phyloP scores from a whole-genome alignment of 2,113 vertebrate genomes.

The Saguinus midas region DNA sequence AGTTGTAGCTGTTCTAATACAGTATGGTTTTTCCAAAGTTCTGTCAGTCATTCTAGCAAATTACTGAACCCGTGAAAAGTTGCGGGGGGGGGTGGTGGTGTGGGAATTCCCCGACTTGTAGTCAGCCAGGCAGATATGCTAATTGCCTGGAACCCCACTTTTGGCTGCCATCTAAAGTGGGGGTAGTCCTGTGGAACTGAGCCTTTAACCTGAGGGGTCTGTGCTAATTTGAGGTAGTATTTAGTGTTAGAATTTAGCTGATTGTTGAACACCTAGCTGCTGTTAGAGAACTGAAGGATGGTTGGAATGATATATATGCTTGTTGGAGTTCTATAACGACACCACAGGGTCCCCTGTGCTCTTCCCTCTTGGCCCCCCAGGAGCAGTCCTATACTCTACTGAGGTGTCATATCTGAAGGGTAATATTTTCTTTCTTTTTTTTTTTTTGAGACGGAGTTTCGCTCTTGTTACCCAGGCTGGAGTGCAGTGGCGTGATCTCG shows the following conservation, averaged over 20 bases:
- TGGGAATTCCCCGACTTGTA: not conserved
- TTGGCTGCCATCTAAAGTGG: not conserved
- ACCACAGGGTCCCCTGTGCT: not conserved
- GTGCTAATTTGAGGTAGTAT: not conserved
- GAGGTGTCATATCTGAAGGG: accelerated
- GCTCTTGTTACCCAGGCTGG: too few relatives aligned
- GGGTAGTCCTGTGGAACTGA: not conserved
- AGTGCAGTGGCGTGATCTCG: too few relatives aligned
- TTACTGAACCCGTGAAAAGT: not conserved
- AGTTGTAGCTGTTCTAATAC: not conserved
- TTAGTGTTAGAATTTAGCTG: not conserved
- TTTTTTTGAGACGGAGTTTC: too few relatives aligned
- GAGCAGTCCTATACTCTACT: not conserved
- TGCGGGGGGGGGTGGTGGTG: not conserved
- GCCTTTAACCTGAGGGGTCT: not conserved
- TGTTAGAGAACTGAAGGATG: not conserved
- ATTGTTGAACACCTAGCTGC: not conserved
- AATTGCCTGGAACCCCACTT: not conserved
- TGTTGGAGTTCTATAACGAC: not conserved
- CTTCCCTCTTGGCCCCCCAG: not conserved
- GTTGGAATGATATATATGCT: accelerated
- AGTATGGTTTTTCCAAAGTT: not conserved
- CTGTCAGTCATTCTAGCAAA: not conserved
- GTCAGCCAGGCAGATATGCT: not conserved
- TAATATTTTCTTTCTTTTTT: not conserved